Base-by-base conservation (phyloP, 2,113 vertebrate genomes). In the Blennius ocellaris region DNA sequence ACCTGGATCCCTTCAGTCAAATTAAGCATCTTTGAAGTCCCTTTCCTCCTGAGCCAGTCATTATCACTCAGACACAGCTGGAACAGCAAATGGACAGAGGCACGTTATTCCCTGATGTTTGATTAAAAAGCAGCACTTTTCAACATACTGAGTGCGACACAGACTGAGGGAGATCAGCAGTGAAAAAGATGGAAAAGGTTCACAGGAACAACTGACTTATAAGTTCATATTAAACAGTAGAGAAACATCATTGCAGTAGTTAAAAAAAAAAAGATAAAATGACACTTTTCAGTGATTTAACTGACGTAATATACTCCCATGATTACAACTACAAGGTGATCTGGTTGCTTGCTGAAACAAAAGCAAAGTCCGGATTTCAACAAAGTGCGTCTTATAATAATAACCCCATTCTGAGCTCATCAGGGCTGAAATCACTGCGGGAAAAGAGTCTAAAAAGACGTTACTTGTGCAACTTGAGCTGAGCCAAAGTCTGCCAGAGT, bases 21-120 rank as follows among this genome's bases (percentile, higher is more conserved):
- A 67, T 86, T 38, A 57, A 64, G 55, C 69, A 80, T 36, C 36
- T 49, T 50, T 48, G 69, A 59, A 47, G 44, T 45, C 54, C 15
- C 40, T 40, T 47, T 30, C n/a, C 39, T 36, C 10, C n/a, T 50
- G 21, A 45, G 74, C 38, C 38, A 47, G 9, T 61, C 45, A n/a
- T 41, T 30, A 37, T 14, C 2, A 63, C 16, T 65, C 1, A 55
- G 49, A 55, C 65, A 54, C 36, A 58, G 65, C 63, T 54, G 41
- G 6, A 45, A n/a, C 40, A 44, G 45, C 50, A 70, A 62, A 74
- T 38, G 37, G 44, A 4, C 37, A 44, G 71, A 36, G 14, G 17
- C 57, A 41, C 2, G 0, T 48, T 48, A 37, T 12, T 67, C 78
- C 43, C 65, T 58, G 14, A 78, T 16, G 71, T 60, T 51, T 62